Percentiles rank a stretch among this genome's conserved stretches.
Conservation (phyloP, 2,888 invertebrate genomes). For the Drosophila flavopinicola region DNA sequence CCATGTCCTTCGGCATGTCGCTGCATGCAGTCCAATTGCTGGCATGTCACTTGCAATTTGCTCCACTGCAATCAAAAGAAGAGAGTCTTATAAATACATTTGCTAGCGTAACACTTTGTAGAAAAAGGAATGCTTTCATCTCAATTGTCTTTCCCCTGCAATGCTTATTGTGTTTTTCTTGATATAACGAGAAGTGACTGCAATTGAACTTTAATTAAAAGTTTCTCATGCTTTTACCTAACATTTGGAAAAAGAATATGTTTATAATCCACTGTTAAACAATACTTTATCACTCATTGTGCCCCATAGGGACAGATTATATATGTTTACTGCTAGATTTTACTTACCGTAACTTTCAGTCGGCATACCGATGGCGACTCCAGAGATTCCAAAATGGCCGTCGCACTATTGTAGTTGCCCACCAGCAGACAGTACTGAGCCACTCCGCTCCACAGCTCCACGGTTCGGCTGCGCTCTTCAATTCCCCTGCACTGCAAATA, state of each 20-base stretch:
- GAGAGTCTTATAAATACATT: background rate
- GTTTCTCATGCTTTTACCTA: too few relatives aligned
- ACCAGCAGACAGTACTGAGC: conserved; percentile 84
- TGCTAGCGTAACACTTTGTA: too few relatives aligned
- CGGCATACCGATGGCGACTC: conserved; percentile 83
- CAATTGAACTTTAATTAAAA: too few relatives aligned
- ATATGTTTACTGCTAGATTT: too few relatives aligned
- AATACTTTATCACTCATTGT: too few relatives aligned
- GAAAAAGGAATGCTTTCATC: too few relatives aligned
- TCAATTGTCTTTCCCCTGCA: too few relatives aligned
- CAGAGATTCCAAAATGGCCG: conserved; percentile 83
- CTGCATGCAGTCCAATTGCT: conserved; percentile 85
- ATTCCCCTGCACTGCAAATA: conserved; percentile 80
- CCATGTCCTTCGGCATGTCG: conserved; percentile 84
- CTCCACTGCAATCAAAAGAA: conserved; percentile 81
- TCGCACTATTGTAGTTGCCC: conserved; percentile 84
- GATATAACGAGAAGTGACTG: too few relatives aligned
- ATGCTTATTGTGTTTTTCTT: too few relatives aligned
- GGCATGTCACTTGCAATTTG: conserved; percentile 84
- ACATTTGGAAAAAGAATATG: too few relatives aligned
- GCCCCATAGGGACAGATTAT: too few relatives aligned
- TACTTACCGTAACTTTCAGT: conserved; percentile 83
- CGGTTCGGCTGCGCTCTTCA: conserved; percentile 82
- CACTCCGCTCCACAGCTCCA: conserved; percentile 84
- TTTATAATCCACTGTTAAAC: too few relatives aligned